These are phyloP conservation scores for Parapsyche elsis DNA, from an alignment of 1,140 invertebrate genomes.

Conservation along the genomic window DNA sequence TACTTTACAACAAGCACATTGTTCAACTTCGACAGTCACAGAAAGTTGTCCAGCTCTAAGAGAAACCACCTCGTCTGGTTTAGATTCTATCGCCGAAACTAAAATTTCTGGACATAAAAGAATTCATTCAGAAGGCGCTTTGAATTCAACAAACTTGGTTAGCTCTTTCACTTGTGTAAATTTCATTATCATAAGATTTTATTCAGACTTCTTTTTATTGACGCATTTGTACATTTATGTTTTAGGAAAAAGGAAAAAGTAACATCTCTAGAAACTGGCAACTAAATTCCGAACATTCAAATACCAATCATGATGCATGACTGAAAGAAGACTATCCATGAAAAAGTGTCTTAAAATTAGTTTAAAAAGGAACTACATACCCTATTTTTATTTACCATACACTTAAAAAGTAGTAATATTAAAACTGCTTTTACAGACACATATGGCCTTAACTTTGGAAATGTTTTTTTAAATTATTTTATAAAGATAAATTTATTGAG, in stretches of 20 bases:
- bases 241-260: constrained; percentile 22
- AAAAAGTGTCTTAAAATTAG: background rate
- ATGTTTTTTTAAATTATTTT: no score
- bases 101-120: constrained; percentile 47
- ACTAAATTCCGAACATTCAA: background rate
- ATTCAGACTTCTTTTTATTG: background rate
- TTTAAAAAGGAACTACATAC: no score
- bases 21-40: background rate
- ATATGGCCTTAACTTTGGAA: no score
- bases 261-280: background rate
- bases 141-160: background rate
- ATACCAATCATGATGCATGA: constrained; percentile 9
- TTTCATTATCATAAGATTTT: background rate
- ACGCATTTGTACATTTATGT: background rate
- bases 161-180: background rate
- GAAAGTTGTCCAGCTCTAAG: background rate
- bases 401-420: no score
- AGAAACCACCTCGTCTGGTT: background rate
- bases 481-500: no score
- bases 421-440: no score
- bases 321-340: background rate
- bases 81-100: background rate
- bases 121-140: constrained; percentile 47
- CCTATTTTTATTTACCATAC: no score
- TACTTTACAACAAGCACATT: background rate